These are phyloP conservation scores for Shinisaurus crocodilurus DNA, from an alignment of 2,113 vertebrate genomes.

Conservation along the genomic window DNA sequence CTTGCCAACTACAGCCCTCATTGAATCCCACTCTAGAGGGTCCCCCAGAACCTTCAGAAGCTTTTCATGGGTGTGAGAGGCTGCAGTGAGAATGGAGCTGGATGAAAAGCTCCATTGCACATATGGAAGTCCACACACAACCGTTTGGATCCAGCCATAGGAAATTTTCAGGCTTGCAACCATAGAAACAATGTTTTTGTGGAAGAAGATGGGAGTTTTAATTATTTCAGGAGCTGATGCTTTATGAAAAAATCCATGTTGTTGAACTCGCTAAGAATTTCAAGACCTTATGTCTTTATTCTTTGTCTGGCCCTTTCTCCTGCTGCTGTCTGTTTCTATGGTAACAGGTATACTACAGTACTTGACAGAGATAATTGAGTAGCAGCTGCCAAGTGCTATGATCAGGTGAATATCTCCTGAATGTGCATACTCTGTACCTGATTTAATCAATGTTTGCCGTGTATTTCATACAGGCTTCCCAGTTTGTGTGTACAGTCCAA, in stretches of 20 bases:
- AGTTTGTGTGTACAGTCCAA: background rate
- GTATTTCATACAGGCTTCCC: background rate
- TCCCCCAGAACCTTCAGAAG: background rate
- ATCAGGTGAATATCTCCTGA: background rate
- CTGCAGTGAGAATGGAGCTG: background rate
- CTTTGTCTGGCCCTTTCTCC: background rate
- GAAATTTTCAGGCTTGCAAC: background rate
- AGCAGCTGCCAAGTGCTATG: background rate
- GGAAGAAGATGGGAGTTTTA: background rate
- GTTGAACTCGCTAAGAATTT: conserved; percentile 3
- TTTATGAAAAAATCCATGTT: background rate
- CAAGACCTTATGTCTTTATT: background rate
- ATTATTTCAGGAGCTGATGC: background rate
- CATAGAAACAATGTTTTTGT: background rate
- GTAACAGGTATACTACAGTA: background rate
- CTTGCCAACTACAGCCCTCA: background rate
- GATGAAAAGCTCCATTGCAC: background rate
- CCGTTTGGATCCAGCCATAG: background rate
- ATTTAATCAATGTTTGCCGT: background rate
- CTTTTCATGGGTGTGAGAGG: background rate
- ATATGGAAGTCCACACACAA: background rate
- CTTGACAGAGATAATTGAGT: conserved; percentile 6
- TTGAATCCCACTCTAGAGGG: background rate
- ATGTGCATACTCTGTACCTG: background rate
- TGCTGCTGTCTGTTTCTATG: conserved; percentile 8